Evolutionary conservation across 2,113 vertebrate species (phyloP), one percentile per base, ranked within the genome.

Genomic region (Gallinago paraguaiae): DNA sequence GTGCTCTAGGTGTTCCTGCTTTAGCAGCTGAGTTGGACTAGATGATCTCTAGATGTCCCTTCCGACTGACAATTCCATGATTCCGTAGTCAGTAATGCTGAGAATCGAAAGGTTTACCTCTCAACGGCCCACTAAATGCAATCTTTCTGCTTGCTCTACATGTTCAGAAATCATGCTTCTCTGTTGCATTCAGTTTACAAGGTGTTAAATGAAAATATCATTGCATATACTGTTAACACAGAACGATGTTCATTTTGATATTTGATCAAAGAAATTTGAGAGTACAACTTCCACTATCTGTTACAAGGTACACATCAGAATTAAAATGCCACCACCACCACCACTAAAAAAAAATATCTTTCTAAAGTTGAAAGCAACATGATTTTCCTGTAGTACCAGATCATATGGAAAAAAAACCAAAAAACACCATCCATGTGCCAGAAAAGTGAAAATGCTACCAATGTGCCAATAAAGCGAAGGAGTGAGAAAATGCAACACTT

Each of bases 201-300:
- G 5, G 2, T 27, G 8, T 39, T 39, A 65, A n/a, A 51, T 0
- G 0, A 20, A 64, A 65, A 64, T 31, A 77, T 27, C 8, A 14
- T 2, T 70, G 33, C 10, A 50, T 30, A 45, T 18, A 68, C 19
- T 16, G 37, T 12, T n/a, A 64, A 63, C 33, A 41, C 4, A 3
- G 8, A 76, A 76, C 15, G 31, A n/a, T 9, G 6, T 30, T 69
- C 30, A 59, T 67, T 65, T 53, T 0, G 0, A 16, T 13, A 59
- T 64, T 64, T 48, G 10, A 68, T 68, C 24, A 61, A 48, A 5
- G 22, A 37, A 89, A 80, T 39, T 39, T 51, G 10, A 80, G 31
- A 39, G 9, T 48, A 68, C 31, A 56, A 43, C 28, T 74, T 74
- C 28, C 41, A 43, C 19, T 35, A 23, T 35, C 18, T 17, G 3